Percentiles rank a stretch among this genome's conserved stretches.
These are phyloP conservation scores for Acromyrmex heyeri DNA, from an alignment of 1,140 invertebrate genomes.

Conservation along the genomic window DNA sequence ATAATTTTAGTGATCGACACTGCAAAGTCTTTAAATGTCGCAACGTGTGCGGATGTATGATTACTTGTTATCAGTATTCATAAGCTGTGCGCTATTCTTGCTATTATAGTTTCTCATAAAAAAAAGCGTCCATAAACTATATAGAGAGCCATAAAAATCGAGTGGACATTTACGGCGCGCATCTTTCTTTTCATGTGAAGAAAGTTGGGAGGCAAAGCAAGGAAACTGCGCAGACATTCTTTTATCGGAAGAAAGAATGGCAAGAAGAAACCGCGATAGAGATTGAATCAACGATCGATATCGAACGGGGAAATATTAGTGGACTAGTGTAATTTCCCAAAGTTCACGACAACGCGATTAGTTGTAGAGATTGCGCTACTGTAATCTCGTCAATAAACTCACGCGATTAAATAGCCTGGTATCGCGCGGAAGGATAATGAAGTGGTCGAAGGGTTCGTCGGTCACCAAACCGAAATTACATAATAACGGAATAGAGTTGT, in stretches of 20 bases:
- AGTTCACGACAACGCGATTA: constrained; percentile 63
- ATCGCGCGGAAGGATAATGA: constrained; percentile 70
- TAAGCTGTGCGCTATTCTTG: not conserved
- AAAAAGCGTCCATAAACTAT: constrained; percentile 40
- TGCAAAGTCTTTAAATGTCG: not conserved
- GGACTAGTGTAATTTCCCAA: constrained; percentile 71
- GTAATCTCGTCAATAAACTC: constrained; percentile 76
- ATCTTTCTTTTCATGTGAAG: not conserved
- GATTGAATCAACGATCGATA: constrained; percentile 62
- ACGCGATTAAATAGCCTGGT: constrained; percentile 73
- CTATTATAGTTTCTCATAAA: constrained; percentile 12
- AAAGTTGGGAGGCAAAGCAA: not conserved
- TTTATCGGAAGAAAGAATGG: constrained; percentile 38
- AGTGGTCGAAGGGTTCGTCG: constrained; percentile 66
- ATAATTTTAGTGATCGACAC: not conserved
- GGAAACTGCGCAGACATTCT: constrained; percentile 1
- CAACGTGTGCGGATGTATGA: not conserved
- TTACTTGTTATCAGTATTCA: constrained; percentile 39
- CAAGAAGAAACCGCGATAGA: not conserved
- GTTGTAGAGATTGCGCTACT: constrained; percentile 40
- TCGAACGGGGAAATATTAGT: constrained; percentile 31
- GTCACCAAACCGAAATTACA: constrained; percentile 63
- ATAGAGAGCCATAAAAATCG: constrained; percentile 37
- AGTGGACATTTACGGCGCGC: constrained; percentile 25
- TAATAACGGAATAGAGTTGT: constrained; percentile 37